Base-by-base conservation (phyloP, 2,113 vertebrate genomes). In the Bothrops jararaca region DNA sequence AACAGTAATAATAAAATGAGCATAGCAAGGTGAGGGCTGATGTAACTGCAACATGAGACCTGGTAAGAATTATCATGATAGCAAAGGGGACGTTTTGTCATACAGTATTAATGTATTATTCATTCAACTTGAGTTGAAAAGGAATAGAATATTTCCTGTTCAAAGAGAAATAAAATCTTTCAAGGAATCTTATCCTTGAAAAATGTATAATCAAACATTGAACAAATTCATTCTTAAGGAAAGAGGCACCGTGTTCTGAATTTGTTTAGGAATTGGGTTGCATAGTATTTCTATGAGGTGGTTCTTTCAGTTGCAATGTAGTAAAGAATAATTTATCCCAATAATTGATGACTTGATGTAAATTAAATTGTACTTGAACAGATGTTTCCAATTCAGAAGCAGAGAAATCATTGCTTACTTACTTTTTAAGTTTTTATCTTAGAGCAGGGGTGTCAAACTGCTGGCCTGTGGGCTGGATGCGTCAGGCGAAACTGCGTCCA, bases 341-440 rank as follows among this genome's bases (percentile, higher is more conserved):
- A 3, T 4, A 26, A 56, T 1, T 29, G 34, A 48, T 22, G 15
- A 11, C 9, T 26, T 56, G 69, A 18, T 45, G 7, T 92, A 52
- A 8, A 64, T 53, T 69, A 53, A 92, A 53, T 23, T 18, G 18
- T 26, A 13, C 23, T 54, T 54, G n/a, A 69, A 69, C n/a, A 69
- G n/a, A 42, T 88, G n/a, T 54, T 91, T 91, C 86, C n/a, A 53
- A 57, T 53, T 89, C 74, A 22, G 60, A 90, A 57, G 0, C 0
- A 26, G 39, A 23, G 80, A 94, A 10, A 13, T 93, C 92, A 5
- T 91, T 91, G 34, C 87, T 80, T 15, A 12, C 34, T n/a, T 87
- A 22, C 56, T 58, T 89, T 91, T 87, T 29, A 29, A 53, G 26
- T 22, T 50, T 48, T 91, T 23, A 26, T 15, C n/a, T 0, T 93